Conservation (phyloP, 2,888 invertebrate genomes). For the Fabriciana adippe region DNA sequence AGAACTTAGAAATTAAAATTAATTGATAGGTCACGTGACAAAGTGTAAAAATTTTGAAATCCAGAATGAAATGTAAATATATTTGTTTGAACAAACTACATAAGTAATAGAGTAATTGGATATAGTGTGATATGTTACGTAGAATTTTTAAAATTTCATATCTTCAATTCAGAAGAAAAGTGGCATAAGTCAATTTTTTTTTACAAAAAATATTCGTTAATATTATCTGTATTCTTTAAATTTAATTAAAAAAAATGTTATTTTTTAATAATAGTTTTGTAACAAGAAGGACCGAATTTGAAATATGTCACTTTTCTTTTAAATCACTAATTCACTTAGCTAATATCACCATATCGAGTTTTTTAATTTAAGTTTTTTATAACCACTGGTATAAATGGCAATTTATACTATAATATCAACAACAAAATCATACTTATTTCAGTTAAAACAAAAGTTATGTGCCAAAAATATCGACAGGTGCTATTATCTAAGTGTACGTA, state of each 20-base stretch:
- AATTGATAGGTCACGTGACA: conserved; percentile 7
- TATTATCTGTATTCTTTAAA: neutral
- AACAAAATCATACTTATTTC: no score
- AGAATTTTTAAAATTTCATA: conserved; percentile 19
- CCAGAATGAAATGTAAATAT: conserved; percentile 18
- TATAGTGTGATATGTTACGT: conserved; percentile 40
- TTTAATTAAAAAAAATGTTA: neutral
- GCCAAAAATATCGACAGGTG: neutral
- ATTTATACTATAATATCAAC: no score
- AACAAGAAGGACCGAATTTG: neutral
- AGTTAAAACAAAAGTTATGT: neutral
- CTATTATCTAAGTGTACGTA: neutral
- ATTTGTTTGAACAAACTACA: conserved; percentile 28
- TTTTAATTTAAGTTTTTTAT: no score
- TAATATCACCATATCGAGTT: conserved; percentile 2
- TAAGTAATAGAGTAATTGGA: conserved; percentile 28
- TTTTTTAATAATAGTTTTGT: neutral
- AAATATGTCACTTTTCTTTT: conserved; percentile 11
- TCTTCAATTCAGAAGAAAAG: neutral
- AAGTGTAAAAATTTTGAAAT: conserved; percentile 22
- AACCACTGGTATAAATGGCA: no score
- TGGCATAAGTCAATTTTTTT: neutral
- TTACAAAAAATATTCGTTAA: neutral
- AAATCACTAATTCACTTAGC: neutral
- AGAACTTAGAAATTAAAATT: no score